phyloP scores from a whole-genome alignment of 2,888 invertebrate genomes.

The Drosophila hamatofila region DNA sequence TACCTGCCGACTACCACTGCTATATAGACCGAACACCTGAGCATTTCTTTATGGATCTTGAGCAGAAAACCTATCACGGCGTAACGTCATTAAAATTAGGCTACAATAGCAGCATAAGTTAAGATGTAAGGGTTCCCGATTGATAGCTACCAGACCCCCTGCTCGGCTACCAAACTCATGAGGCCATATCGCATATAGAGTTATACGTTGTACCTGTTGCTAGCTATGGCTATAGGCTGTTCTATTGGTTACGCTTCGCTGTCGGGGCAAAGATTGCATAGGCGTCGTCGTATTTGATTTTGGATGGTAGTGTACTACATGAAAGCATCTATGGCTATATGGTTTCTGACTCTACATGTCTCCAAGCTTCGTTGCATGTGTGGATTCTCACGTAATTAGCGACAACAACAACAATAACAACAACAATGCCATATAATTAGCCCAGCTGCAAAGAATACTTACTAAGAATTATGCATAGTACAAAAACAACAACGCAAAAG shows the following conservation, averaged over 20 bases:
- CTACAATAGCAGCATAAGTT: slow-evolving; percentile 58
- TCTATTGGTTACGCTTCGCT: slow-evolving; percentile 76
- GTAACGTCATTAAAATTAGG: slow-evolving; percentile 82
- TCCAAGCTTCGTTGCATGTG: slow-evolving; percentile 44
- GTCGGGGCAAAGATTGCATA: slow-evolving; percentile 50
- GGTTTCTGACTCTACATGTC: background rate
- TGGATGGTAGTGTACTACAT: slow-evolving; percentile 22
- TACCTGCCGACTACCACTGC: slow-evolving; percentile 23
- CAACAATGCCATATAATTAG: slow-evolving; percentile 72
- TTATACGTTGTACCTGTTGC: slow-evolving; percentile 12
- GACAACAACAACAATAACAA: slow-evolving; percentile 66
- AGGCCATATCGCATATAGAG: slow-evolving; percentile 64
- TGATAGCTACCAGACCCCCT: slow-evolving; percentile 30
- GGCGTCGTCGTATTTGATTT: slow-evolving; percentile 62
- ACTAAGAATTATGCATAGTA: slow-evolving; percentile 66
- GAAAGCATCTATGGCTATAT: slow-evolving; percentile 49
- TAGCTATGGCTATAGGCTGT: slow-evolving; percentile 37
- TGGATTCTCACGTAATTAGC: slow-evolving; percentile 72
- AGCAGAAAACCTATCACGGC: slow-evolving; percentile 80
- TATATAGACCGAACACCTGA: slow-evolving; percentile 65
- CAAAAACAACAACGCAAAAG: slow-evolving; percentile 19
- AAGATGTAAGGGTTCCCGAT: slow-evolving; percentile 52
- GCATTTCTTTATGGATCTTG: slow-evolving; percentile 81
- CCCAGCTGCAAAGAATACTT: slow-evolving; percentile 57
- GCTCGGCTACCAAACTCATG: slow-evolving; percentile 47